phyloP scores from a whole-genome alignment of 1,140 invertebrate genomes.

The Penaeus japonicus region DNA sequence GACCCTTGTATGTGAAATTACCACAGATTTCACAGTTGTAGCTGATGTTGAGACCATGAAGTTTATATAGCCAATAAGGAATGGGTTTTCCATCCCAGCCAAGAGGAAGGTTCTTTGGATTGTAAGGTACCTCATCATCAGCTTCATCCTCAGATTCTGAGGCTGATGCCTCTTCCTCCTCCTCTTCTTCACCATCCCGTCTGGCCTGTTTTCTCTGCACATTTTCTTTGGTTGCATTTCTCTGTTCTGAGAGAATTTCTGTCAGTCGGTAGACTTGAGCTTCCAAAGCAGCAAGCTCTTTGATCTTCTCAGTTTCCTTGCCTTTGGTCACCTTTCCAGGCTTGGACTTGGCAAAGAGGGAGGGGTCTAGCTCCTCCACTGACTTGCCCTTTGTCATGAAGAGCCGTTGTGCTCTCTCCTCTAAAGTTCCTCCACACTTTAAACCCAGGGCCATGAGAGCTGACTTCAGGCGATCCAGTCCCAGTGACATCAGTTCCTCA shows the following conservation, averaged over 20 bases:
- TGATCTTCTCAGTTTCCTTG: constrained; percentile 71
- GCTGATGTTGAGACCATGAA: constrained; percentile 98
- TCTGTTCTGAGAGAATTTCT: constrained; percentile 82
- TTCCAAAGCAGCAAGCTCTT: constrained; percentile 62
- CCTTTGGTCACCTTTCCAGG: constrained; percentile 71
- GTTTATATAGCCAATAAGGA: constrained; percentile 99
- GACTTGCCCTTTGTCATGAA: constrained; percentile 96
- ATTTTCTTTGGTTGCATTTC: constrained; percentile 94
- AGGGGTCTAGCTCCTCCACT: constrained; percentile 81
- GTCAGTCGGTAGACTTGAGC: constrained; percentile 72
- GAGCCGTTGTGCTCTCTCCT: constrained; percentile 94
- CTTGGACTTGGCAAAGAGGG: constrained; percentile 87
- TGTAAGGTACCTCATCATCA: constrained; percentile 95
- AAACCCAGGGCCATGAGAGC: constrained; percentile 96
- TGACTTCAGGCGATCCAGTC: constrained; percentile 95
- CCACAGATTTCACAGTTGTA: constrained; percentile 99
- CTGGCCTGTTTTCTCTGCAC: constrained; percentile 97
- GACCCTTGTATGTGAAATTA: constrained; percentile 99
- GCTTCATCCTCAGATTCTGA: constrained; percentile 84
- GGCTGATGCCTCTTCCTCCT: constrained; percentile 88
- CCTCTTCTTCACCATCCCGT: constrained; percentile 94
- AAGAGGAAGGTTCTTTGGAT: constrained; percentile 98
- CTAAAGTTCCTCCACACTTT: constrained; percentile 97
- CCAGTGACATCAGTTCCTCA: constrained; percentile 96
- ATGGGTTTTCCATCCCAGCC: constrained; percentile 99